Base-by-base conservation (phyloP, 2,888 invertebrate species). In the Harmothoe impar region DNA sequence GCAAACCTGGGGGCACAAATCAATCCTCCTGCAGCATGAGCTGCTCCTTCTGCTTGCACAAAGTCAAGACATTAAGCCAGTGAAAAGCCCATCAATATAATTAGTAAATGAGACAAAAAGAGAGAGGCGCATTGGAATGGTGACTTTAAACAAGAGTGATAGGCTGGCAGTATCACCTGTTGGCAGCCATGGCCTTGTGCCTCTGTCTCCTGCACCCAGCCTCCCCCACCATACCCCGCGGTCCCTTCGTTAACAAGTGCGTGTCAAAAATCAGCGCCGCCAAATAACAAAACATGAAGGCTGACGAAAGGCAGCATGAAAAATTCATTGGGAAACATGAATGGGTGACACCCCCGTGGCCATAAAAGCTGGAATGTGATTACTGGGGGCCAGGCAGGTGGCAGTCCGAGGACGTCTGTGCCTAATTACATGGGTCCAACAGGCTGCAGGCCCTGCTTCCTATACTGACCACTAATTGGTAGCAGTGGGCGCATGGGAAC, bases 251-350 rank as follows among this genome's bases (percentile, higher is more conserved):
- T 72, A 72, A 72, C 29, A 72, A 29, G 72, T 29, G 72, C 29
- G 25, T 29, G 29, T 72, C 72, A 72, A 72, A 72, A 72, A 72
- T 72, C 72, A 72, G 15, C 72, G 31, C n/a, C 25, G 29, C 72
- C 72, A 72, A 72, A 72, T 72, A 72, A 72, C 72, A 72, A 72
- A 72, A 72, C 72, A 29, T 72, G 72, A 72, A 29, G 29, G 25
- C 29, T 15, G 31, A 3, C 72, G 29, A 29, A 72, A 72, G 3
- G 25, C 29, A 25, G 29, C 72, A 72, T 72, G 72, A 72, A 72
- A 72, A 72, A 72, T 72, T 25, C 72, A 72, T 29, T 15, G 25
- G 72, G 29, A 29, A 29, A 72, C 29, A 25, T 72, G 72, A 25
- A 25, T 72, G 72, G 72, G 25, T 25, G 72, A 15, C 72, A 29